These are phyloP conservation scores for Patella pellucida DNA, from an alignment of 2,888 invertebrate species.

Conservation along the genomic window DNA sequence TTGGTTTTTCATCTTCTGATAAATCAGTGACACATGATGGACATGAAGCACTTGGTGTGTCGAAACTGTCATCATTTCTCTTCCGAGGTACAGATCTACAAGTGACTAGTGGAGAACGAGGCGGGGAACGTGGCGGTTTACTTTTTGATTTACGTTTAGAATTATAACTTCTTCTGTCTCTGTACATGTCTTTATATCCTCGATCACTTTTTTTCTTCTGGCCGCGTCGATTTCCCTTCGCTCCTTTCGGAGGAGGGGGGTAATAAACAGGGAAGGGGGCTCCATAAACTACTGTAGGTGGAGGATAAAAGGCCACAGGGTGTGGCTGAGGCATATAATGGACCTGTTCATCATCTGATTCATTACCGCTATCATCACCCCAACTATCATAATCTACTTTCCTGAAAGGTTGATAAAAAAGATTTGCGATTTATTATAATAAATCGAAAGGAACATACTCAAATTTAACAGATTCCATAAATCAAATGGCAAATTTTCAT, in stretches of 20 bases:
- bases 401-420: slow-evolving; percentile 28
- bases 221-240: slow-evolving; percentile 14
- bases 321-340: slow-evolving; percentile 50
- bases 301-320: slow-evolving; percentile 35
- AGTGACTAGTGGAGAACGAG: neutral
- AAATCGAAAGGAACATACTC: no score
- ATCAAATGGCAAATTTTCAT: no score
- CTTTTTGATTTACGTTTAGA: neutral
- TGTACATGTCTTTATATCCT: slow-evolving; percentile 11
- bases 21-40: neutral
- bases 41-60: neutral
- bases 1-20: neutral
- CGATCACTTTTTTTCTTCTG: slow-evolving; percentile 10
- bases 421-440: no score
- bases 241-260: slow-evolving; percentile 53
- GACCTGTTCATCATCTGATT: slow-evolving; percentile 45
- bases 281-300: slow-evolving; percentile 51
- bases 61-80: neutral
- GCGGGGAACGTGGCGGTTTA: no score
- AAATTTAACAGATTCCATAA: no score
- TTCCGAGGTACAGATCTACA: neutral
- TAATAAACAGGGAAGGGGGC: slow-evolving; percentile 58
- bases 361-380: slow-evolving; percentile 57
- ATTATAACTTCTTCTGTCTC: neutral
- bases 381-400: slow-evolving; percentile 60